Conservation (phyloP, 2,113 vertebrate genomes). For the Hypocryptadius cinnamomeus region DNA sequence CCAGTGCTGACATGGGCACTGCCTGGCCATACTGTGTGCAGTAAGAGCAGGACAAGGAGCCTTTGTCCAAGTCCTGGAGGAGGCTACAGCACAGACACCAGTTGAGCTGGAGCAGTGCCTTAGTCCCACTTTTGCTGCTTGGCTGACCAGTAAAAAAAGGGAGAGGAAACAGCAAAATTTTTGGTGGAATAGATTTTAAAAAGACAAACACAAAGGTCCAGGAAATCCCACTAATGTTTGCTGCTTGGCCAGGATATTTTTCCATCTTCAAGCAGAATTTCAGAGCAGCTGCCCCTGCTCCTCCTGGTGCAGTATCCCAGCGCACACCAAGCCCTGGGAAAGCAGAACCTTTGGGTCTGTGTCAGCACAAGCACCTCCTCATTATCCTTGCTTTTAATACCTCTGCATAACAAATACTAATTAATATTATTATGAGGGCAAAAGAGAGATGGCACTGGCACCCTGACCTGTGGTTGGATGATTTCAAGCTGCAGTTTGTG, state of each 20-base stretch:
- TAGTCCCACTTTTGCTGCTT: not conserved
- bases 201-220: not conserved
- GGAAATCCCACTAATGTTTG: not conserved
- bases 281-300: not conserved
- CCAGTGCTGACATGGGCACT: not conserved
- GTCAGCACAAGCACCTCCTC: not conserved
- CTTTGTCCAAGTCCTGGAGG: not conserved
- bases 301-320: fast-evolving
- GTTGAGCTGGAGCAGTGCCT: not conserved
- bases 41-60: not conserved
- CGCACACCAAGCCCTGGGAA: not conserved
- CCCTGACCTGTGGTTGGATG: not conserved
- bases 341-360: not conserved
- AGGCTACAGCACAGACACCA: not conserved
- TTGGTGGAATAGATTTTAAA: not conserved
- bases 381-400: not conserved
- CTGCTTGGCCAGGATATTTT: not conserved
- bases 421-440: not conserved
- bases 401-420: not conserved
- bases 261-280: fast-evolving
- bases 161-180: not conserved
- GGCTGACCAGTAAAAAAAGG: not conserved
- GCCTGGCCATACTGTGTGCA: not conserved
- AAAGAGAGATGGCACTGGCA: not conserved
- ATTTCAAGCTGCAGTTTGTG: not conserved